Evolutionary conservation across 2,888 invertebrate genomes (phyloP).

Genomic region (Eulithis prunata): DNA sequence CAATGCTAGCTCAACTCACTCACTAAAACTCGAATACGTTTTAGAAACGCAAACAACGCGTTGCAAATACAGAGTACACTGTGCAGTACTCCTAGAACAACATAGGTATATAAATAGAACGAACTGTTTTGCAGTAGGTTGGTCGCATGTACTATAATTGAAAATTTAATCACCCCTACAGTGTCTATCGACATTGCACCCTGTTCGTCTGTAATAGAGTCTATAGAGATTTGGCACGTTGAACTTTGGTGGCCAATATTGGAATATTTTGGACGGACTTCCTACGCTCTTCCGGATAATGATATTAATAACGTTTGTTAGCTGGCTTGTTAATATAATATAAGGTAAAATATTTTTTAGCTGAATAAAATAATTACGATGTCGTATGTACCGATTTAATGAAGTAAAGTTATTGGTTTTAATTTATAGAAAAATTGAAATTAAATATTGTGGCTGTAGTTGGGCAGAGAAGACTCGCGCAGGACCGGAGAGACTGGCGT

Average conservation of each 20-base stretch:
- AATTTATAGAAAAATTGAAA: too few relatives aligned
- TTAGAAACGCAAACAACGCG: constrained; percentile 7
- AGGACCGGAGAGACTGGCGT: too few relatives aligned
- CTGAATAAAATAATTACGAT: too few relatives aligned
- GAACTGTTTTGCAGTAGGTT: background rate
- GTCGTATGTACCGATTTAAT: too few relatives aligned
- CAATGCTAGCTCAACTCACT: background rate
- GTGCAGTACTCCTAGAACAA: background rate
- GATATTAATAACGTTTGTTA: background rate
- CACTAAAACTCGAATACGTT: background rate
- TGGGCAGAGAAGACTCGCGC: too few relatives aligned
- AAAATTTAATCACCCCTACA: constrained; percentile 17
- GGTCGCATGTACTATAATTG: constrained; percentile 6
- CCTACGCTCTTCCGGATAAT: background rate
- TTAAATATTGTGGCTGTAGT: too few relatives aligned
- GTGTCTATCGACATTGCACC: background rate
- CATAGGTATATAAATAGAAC: background rate
- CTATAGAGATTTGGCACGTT: constrained; percentile 2
- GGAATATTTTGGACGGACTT: background rate
- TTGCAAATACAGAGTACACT: background rate
- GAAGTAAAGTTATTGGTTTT: too few relatives aligned
- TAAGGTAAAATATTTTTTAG: too few relatives aligned
- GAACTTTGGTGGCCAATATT: background rate
- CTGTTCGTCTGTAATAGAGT: background rate
- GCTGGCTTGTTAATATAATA: background rate